Evolutionary conservation across 2,797 vertebrate species (phyloP).

Genomic region (Sebastiscus tertius): DNA sequence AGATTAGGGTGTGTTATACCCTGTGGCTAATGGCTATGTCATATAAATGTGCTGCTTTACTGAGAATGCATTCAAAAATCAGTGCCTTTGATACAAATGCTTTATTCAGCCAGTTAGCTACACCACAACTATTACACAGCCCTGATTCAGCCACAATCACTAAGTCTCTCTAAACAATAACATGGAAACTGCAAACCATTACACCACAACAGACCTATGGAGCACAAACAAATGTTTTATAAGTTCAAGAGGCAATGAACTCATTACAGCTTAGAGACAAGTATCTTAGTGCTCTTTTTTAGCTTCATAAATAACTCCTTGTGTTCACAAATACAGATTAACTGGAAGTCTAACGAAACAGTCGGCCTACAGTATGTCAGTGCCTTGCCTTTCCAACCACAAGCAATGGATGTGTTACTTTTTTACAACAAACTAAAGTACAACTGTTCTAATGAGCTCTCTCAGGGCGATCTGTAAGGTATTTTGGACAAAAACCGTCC

Average conservation of each 20-base stretch:
- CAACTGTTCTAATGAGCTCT: not conserved
- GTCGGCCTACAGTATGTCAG: no score
- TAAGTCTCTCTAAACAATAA: conserved; percentile 19
- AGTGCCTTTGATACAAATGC: not conserved
- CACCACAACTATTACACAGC: not conserved
- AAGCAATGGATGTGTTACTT: not conserved
- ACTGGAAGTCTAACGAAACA: not conserved
- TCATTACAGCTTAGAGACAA: not conserved
- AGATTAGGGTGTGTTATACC: not conserved
- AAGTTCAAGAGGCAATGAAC: conserved; percentile 2
- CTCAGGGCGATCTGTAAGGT: not conserved
- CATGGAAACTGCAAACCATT: conserved; percentile 19
- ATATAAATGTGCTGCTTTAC: conserved; percentile 5
- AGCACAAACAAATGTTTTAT: not conserved
- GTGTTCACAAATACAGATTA: not conserved
- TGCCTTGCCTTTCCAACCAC: not conserved
- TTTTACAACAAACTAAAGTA: not conserved
- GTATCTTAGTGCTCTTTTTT: not conserved
- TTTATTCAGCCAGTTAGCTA: not conserved
- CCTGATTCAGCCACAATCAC: conserved; percentile 13
- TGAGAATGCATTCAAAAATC: conserved; percentile 1
- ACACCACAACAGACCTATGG: not conserved
- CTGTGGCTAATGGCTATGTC: not conserved
- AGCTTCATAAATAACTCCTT: not conserved
- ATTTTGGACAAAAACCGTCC: not conserved